Evolutionary conservation across 2,113 vertebrate species (phyloP).

Genomic region (Clarias macrocephalus): DNA sequence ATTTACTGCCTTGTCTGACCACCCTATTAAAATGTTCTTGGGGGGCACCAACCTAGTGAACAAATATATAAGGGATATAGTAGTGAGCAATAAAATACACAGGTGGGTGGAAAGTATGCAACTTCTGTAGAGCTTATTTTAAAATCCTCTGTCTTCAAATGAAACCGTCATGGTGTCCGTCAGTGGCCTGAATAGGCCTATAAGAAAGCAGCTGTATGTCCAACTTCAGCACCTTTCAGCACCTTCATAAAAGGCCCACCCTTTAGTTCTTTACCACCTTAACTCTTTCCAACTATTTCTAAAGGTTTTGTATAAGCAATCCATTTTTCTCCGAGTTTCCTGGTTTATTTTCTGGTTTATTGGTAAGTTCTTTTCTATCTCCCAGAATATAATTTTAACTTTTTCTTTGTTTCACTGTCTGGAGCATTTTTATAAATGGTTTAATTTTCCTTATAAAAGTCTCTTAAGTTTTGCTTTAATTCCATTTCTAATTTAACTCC

Average conservation of each 20-base stretch:
- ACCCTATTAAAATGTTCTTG: not conserved
- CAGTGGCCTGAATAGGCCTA: slow-evolving; percentile 51
- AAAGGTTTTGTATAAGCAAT: slow-evolving; percentile 59
- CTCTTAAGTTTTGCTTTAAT: not conserved
- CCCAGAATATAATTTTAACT: slow-evolving; percentile 26
- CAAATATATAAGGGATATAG: slow-evolving; percentile 22
- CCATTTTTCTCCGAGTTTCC: too few species aligned
- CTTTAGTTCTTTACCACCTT: slow-evolving; percentile 54
- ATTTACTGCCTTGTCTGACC: slow-evolving; percentile 12
- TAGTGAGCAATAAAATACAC: slow-evolving; percentile 45
- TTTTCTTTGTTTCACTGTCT: not conserved
- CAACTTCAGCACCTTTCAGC: slow-evolving; percentile 55
- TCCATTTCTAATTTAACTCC: not conserved
- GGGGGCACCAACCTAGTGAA: not conserved
- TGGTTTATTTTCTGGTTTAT: slow-evolving; percentile 55
- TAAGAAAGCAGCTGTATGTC: slow-evolving; percentile 68
- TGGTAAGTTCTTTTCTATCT: slow-evolving; percentile 53
- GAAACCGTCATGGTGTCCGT: slow-evolving; percentile 69
- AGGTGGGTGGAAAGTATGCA: slow-evolving; percentile 37
- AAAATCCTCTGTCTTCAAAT: slow-evolving; percentile 57
- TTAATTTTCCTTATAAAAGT: not conserved
- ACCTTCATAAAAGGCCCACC: slow-evolving; percentile 55
- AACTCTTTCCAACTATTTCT: slow-evolving; percentile 57
- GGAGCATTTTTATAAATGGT: not conserved
- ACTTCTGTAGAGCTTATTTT: slow-evolving; percentile 53